A percentile compares a stretch with the other conserved stretches of the same genome.
Conservation (phyloP, 2,113 vertebrate species). For the Pteropus alecto region DNA sequence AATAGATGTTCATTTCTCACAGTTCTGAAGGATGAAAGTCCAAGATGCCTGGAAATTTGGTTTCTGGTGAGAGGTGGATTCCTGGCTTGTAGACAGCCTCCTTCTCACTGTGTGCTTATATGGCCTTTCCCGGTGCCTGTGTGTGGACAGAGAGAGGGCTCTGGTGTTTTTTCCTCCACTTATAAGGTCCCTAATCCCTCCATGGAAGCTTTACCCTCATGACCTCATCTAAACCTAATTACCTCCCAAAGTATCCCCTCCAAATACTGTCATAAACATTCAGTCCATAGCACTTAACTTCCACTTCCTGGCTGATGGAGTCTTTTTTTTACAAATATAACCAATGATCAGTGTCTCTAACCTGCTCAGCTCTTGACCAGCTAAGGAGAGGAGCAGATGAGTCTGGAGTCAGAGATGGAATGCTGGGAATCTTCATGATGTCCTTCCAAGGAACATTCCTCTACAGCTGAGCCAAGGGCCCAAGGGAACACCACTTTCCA, state of each 20-base stretch:
- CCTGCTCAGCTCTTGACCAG: background rate
- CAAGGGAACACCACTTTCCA: constrained; percentile 4
- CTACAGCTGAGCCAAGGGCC: background rate
- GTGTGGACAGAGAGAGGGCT: background rate
- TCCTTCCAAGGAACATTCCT: constrained; percentile 65
- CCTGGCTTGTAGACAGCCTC: background rate
- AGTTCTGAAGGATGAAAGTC: background rate
- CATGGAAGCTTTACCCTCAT: too few species aligned
- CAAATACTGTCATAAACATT: background rate
- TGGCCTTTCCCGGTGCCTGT: background rate
- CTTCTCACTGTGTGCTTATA: background rate
- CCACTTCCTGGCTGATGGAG: background rate
- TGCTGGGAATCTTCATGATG: constrained; percentile 66
- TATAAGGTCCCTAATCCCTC: background rate
- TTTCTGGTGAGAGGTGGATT: background rate
- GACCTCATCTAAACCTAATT: background rate
- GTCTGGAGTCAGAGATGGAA: background rate
- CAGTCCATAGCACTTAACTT: background rate
- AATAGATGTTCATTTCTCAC: background rate
- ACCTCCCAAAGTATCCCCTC: background rate
- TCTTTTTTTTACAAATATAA: background rate
- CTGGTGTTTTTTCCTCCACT: background rate
- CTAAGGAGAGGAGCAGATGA: constrained; percentile 27
- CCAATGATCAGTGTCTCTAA: constrained; percentile 5
- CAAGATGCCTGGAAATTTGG: background rate